Percentiles rank a stretch among this genome's conserved stretches.
These are phyloP conservation scores for Bombus ignitus DNA, from an alignment of 1,140 invertebrate species.

Conservation along the genomic window DNA sequence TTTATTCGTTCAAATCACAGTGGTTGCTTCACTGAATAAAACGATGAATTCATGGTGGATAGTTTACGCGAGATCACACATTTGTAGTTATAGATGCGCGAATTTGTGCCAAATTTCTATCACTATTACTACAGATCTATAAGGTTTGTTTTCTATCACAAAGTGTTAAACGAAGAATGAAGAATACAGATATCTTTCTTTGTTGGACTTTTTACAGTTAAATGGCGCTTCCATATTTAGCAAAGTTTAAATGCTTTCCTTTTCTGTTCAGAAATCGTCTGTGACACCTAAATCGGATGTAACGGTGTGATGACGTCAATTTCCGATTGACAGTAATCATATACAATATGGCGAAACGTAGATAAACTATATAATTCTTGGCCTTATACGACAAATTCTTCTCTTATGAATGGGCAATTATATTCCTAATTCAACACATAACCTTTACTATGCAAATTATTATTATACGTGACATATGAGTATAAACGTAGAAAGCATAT, in stretches of 20 bases:
- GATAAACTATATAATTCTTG: background rate
- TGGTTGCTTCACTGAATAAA: conserved; percentile 35
- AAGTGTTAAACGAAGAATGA: too few species aligned
- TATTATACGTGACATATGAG: background rate
- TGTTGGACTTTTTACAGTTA: background rate
- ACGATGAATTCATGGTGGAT: conserved; percentile 43
- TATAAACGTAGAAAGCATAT: background rate
- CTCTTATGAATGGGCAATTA: background rate
- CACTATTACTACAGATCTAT: conserved; percentile 1
- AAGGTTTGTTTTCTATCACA: background rate
- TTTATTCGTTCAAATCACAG: background rate
- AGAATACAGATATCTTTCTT: background rate
- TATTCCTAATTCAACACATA: background rate
- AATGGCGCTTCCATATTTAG: background rate
- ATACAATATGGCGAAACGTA: background rate
- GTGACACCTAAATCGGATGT: conserved; percentile 32
- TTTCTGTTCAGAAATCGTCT: conserved; percentile 12
- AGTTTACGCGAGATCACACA: conserved; percentile 23
- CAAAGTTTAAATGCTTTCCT: conserved; percentile 12
- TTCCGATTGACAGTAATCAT: conserved; percentile 34
- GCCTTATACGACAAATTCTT: background rate
- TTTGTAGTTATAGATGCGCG: background rate
- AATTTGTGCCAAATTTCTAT: conserved; percentile 44
- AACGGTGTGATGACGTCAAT: conserved; percentile 42
- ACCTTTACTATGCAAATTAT: background rate